These are phyloP conservation scores for Ylistrum balloti DNA, from an alignment of 1,140 invertebrate genomes.

Conservation along the genomic window DNA sequence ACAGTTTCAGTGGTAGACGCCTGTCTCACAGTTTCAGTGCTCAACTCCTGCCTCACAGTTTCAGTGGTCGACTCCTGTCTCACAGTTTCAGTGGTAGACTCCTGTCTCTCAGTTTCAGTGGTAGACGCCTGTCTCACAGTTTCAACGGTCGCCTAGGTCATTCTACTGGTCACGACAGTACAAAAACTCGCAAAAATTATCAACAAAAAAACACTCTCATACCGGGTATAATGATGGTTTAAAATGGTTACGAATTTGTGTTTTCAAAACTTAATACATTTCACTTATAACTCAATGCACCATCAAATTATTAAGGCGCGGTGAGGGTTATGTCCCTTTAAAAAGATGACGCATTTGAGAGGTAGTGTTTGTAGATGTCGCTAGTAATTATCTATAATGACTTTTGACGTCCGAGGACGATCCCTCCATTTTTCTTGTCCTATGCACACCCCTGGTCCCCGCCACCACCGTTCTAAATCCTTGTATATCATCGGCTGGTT, in stretches of 20 bases:
- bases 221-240: too few species aligned
- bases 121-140: too few species aligned
- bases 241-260: not conserved
- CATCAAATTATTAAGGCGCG: not conserved
- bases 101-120: too few species aligned
- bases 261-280: not conserved
- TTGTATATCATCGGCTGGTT: conserved; percentile 47
- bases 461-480: conserved; percentile 61
- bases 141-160: too few species aligned
- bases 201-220: too few species aligned
- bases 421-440: conserved; percentile 67
- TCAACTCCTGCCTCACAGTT: too few species aligned
- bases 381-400: conserved; percentile 55
- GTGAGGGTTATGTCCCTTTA: conserved; percentile 25
- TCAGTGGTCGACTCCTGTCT: too few species aligned
- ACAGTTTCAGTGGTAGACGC: too few species aligned
- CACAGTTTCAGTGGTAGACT: too few species aligned
- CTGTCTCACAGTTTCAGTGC: too few species aligned
- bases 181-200: too few species aligned
- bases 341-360: not conserved
- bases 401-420: conserved; percentile 44
- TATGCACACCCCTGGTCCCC: conserved; percentile 73
- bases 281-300: not conserved
- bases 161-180: too few species aligned
- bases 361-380: conserved; percentile 23